A percentile compares a stretch with the other conserved stretches of the same genome.
phyloP scores from a whole-genome alignment of 2,888 invertebrate genomes.

The Pollenia labialis region DNA sequence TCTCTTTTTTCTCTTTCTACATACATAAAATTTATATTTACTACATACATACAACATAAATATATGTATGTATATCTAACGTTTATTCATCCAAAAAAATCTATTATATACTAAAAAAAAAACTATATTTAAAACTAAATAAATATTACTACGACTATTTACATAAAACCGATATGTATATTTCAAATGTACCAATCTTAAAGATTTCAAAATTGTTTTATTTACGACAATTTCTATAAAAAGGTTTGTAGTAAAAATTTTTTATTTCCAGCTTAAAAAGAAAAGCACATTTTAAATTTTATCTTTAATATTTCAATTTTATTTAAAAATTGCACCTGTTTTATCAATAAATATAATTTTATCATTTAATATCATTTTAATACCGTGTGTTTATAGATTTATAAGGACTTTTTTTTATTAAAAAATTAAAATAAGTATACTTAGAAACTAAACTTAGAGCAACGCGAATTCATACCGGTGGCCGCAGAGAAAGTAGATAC shows the following conservation, averaged over 20 bases:
- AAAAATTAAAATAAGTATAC: slow-evolving; percentile 59
- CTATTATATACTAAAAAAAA: slow-evolving; percentile 38
- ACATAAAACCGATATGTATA: slow-evolving; percentile 21
- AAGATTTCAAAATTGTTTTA: background rate
- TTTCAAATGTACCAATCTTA: slow-evolving; percentile 40
- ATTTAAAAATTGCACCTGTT: background rate
- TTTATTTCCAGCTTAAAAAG: too few species aligned
- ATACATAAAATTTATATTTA: slow-evolving; percentile 12
- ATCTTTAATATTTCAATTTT: slow-evolving; percentile 11
- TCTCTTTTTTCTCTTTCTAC: background rate
- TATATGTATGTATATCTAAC: background rate
- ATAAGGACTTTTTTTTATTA: background rate
- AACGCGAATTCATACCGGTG: too few species aligned
- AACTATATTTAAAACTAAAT: slow-evolving; percentile 30
- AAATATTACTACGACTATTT: slow-evolving; percentile 37
- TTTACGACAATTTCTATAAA: background rate
- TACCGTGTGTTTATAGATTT: background rate
- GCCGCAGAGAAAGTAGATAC: too few species aligned
- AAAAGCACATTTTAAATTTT: background rate
- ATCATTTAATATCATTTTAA: background rate
- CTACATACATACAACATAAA: background rate
- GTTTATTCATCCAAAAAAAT: slow-evolving; percentile 21
- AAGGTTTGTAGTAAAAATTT: background rate
- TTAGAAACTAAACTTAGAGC: slow-evolving; percentile 60
- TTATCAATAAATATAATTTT: background rate